A percentile compares a stretch with the other conserved stretches of the same genome.
These are phyloP conservation scores for Leptobrachium ailaonicum DNA, from an alignment of 2,113 vertebrate genomes.

Conservation along the genomic window DNA sequence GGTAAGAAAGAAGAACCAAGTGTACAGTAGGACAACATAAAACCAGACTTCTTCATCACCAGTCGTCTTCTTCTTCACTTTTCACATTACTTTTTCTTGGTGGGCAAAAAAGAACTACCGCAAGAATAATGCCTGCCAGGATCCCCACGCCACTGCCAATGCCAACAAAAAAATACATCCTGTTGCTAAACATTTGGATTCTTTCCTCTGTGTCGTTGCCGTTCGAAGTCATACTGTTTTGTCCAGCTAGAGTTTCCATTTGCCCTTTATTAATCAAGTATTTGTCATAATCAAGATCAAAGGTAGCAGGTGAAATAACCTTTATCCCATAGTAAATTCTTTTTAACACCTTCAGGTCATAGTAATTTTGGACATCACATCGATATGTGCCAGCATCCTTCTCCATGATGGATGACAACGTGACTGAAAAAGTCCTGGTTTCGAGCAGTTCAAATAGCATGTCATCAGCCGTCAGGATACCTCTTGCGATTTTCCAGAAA, in stretches of 20 bases:
- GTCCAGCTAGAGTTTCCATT: constrained; percentile 31
- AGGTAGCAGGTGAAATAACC: constrained; percentile 62
- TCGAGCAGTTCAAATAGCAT: constrained; percentile 65
- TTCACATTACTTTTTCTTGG: background rate
- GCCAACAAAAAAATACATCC: constrained; percentile 33
- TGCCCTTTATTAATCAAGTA: constrained; percentile 61
- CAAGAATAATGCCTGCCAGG: background rate
- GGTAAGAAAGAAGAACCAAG: too few species aligned
- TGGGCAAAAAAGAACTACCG: background rate
- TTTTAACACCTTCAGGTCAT: constrained; percentile 67
- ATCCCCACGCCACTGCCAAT: constrained; percentile 23
- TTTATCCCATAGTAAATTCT: constrained; percentile 79
- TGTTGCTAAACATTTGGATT: too few species aligned
- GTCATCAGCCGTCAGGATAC: constrained; percentile 77
- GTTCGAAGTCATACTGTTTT: background rate
- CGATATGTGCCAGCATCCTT: constrained; percentile 80
- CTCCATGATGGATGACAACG: constrained; percentile 67
- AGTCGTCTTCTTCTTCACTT: too few species aligned
- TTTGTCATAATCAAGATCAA: constrained; percentile 71
- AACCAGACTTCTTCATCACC: too few species aligned
- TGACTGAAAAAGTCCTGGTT: constrained; percentile 51
- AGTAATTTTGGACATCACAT: constrained; percentile 74
- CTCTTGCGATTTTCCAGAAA: constrained; percentile 74
- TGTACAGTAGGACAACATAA: too few species aligned
- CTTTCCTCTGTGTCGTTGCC: background rate